phyloP scores from a whole-genome alignment of 1,140 invertebrate species.

The Mya arenaria region DNA sequence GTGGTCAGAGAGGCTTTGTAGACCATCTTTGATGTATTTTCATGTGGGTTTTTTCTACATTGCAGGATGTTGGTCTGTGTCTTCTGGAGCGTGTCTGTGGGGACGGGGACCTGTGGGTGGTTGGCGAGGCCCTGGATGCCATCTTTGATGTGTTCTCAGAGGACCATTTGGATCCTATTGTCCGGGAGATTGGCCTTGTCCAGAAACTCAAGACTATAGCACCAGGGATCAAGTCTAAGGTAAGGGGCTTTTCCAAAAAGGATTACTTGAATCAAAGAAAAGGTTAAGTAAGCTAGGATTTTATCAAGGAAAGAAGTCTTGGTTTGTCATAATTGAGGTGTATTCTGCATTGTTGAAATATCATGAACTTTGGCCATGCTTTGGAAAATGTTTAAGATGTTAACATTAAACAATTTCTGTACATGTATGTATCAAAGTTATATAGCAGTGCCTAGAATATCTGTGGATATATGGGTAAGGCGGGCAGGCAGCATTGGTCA shows the following conservation, averaged over 20 bases:
- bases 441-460: no score
- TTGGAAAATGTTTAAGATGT: background rate
- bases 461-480: no score
- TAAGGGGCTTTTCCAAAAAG: constrained; percentile 81
- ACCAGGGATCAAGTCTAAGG: constrained; percentile 86
- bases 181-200: constrained; percentile 85
- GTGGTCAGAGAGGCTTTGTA: no score
- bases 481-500: no score
- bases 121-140: constrained; percentile 88
- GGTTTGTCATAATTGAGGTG: no score
- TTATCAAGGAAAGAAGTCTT: no score
- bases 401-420: background rate
- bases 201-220: constrained; percentile 83
- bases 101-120: constrained; percentile 85
- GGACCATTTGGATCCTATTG: constrained; percentile 87
- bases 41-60: no score
- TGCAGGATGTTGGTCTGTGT: constrained; percentile 75
- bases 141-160: constrained; percentile 90
- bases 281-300: no score
- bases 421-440: background rate
- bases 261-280: background rate
- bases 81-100: constrained; percentile 80
- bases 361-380: background rate
- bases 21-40: no score
- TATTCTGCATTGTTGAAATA: background rate